phyloP scores from a whole-genome alignment of 2,113 vertebrate species.

The Peromyscus californicus region DNA sequence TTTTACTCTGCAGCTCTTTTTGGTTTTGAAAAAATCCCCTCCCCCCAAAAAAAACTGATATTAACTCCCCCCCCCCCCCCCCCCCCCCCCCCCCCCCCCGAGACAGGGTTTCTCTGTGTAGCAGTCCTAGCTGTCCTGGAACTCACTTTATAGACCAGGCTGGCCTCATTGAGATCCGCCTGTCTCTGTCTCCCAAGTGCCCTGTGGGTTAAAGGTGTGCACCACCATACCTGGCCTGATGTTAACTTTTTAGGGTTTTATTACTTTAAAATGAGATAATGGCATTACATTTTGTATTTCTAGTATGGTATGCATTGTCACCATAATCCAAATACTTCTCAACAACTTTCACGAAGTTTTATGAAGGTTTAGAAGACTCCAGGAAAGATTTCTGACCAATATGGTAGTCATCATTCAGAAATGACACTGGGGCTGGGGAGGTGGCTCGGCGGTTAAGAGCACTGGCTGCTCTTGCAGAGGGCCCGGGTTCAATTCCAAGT shows the following conservation, averaged over 20 bases:
- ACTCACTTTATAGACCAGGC: neutral
- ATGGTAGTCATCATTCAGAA: neutral
- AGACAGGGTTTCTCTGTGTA: neutral
- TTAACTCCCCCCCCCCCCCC: no score
- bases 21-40: slow-evolving; percentile 50
- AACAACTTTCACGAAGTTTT: neutral
- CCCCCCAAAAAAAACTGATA: slow-evolving; percentile 38
- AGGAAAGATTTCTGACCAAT: neutral
- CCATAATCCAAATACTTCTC: neutral
- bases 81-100: no score
- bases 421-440: neutral
- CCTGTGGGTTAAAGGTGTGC: neutral
- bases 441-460: neutral
- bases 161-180: neutral
- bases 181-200: neutral
- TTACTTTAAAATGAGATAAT: slow-evolving; percentile 32
- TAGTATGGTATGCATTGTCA: neutral
- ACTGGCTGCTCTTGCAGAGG: neutral
- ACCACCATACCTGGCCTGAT: neutral
- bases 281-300: slow-evolving; percentile 35
- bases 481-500: neutral
- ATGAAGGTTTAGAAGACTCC: neutral
- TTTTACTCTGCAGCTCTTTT: neutral
- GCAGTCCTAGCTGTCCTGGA: neutral
- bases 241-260: neutral